These are phyloP conservation scores for Metacarcinus magister DNA, from an alignment of 2,888 invertebrate species.

Conservation along the genomic window DNA sequence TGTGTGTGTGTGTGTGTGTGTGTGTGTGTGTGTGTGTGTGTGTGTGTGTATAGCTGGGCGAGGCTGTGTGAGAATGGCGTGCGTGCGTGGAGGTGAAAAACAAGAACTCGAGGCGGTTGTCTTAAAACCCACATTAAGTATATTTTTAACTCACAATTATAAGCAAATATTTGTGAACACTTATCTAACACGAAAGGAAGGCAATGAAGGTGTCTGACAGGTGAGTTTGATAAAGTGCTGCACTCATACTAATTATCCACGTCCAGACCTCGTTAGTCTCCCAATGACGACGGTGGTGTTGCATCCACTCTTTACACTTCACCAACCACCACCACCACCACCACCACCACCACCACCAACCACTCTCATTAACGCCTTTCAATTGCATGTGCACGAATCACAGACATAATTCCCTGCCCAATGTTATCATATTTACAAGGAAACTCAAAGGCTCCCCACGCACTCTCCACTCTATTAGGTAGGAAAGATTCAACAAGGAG, in stretches of 20 bases:
- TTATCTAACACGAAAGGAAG: neutral
- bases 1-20: too few species aligned
- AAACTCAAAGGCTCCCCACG: neutral
- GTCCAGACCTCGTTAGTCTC: neutral
- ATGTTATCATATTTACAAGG: constrained; percentile 1
- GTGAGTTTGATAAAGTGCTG: neutral
- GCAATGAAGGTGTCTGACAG: neutral
- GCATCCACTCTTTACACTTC: neutral
- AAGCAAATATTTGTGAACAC: neutral
- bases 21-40: too few species aligned
- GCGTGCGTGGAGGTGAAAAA: neutral
- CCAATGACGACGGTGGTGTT: neutral
- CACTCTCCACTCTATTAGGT: neutral
- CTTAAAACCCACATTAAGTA: neutral
- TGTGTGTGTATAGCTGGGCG: neutral
- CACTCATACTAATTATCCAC: neutral
- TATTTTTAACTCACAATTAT: neutral
- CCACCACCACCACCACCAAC: too few species aligned
- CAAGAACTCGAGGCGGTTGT: too few species aligned
- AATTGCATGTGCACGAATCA: neutral
- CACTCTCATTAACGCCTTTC: neutral
- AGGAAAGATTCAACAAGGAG: neutral
- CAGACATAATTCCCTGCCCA: neutral
- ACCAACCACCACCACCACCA: too few species aligned
- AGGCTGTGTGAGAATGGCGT: neutral